Percentiles rank a stretch among this genome's conserved stretches.
These are phyloP conservation scores for Columba janthina DNA, from an alignment of 2,113 vertebrate genomes.

Conservation along the genomic window DNA sequence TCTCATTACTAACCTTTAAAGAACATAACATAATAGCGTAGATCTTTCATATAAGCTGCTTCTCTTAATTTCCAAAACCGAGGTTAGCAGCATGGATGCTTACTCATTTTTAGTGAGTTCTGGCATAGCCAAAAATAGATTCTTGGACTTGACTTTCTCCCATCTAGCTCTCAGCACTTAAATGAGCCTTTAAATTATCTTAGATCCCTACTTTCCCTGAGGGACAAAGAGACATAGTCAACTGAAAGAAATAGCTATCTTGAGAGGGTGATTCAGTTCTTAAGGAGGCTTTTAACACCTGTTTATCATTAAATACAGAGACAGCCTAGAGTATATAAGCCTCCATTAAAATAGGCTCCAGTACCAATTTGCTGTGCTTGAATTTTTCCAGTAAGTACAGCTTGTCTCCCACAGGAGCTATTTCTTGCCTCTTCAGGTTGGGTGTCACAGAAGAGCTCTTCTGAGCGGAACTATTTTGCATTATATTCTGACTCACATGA, in stretches of 20 bases:
- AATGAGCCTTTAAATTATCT: slow-evolving; percentile 8
- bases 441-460: background rate
- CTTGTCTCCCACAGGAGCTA: background rate
- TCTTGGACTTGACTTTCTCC: background rate
- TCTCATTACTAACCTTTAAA: slow-evolving; percentile 5
- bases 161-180: background rate
- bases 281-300: slow-evolving; percentile 29
- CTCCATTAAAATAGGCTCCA: background rate
- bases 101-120: background rate
- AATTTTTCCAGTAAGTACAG: background rate
- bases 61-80: slow-evolving; percentile 1
- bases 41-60: background rate
- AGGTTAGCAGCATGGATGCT: background rate
- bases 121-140: background rate
- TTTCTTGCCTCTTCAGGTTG: background rate
- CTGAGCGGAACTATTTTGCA: background rate
- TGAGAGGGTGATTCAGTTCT: background rate
- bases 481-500: background rate
- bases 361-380: background rate
- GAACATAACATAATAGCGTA: background rate
- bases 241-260: background rate
- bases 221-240: background rate
- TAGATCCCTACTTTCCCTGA: background rate
- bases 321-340: background rate
- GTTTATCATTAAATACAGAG: slow-evolving; percentile 2